These are phyloP conservation scores for Lagopus leucura DNA, from an alignment of 2,113 vertebrate species.

Conservation along the genomic window DNA sequence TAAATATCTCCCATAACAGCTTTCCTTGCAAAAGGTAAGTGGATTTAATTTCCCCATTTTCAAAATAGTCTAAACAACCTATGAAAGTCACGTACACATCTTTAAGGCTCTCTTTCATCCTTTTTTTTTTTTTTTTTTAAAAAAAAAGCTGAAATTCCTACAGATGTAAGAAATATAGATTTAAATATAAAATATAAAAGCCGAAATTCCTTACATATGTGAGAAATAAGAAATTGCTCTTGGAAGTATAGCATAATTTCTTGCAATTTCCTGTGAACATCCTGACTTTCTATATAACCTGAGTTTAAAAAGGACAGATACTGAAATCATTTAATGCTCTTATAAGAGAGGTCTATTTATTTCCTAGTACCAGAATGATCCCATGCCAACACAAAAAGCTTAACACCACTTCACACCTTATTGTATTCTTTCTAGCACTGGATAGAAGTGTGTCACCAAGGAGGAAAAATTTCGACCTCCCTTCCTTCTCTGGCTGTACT, in stretches of 20 bases:
- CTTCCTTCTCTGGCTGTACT: fast-evolving
- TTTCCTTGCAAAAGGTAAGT: conserved; percentile 66
- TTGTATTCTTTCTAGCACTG: neutral
- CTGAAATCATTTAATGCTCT: neutral
- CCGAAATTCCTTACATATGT: neutral
- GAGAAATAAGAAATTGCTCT: neutral
- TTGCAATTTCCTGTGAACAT: neutral
- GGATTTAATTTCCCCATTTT: conserved; percentile 64
- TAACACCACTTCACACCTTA: neutral
- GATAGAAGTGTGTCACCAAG: neutral
- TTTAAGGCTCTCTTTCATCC: neutral
- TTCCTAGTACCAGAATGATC: neutral
- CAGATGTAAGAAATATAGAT: neutral
- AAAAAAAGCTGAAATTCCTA: neutral
- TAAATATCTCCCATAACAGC: conserved; percentile 59
- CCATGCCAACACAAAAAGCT: neutral
- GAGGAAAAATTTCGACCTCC: neutral
- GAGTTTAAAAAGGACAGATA: neutral
- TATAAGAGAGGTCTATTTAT: neutral
- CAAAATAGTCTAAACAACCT: neutral
- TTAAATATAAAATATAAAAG: neutral
- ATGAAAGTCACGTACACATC: neutral
- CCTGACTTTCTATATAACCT: neutral
- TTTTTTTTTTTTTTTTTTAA: neutral
- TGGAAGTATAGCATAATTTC: neutral